These are phyloP conservation scores for Calyptomena viridis DNA, from an alignment of 2,113 vertebrate species.

Conservation along the genomic window DNA sequence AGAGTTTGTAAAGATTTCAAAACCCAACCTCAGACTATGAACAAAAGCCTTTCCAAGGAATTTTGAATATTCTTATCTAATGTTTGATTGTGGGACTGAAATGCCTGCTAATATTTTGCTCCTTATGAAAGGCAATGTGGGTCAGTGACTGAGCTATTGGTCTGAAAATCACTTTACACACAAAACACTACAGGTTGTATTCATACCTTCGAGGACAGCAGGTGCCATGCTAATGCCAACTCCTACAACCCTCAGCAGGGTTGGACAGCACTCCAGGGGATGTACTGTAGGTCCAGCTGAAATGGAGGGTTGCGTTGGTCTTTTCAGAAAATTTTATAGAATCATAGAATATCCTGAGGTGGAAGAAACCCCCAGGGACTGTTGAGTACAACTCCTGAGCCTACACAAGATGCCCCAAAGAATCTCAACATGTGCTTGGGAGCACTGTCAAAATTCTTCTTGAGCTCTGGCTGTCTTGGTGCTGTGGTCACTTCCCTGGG, in stretches of 20 bases:
- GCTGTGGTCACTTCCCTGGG: too few relatives aligned
- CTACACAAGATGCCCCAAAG: too few relatives aligned
- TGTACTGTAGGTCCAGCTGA: neutral
- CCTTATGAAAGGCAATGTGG: neutral
- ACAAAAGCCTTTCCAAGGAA: constrained; percentile 18
- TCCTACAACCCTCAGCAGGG: neutral
- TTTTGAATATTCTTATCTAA: constrained; percentile 41
- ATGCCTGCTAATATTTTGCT: neutral
- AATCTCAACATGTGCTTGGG: neutral
- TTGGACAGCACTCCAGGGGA: rapidly evolving
- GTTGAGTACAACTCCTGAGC: too few relatives aligned
- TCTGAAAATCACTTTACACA: neutral
- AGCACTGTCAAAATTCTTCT: neutral
- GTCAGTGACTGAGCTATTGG: neutral
- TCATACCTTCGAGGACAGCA: neutral
- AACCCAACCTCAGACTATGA: constrained; percentile 33
- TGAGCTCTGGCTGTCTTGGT: neutral
- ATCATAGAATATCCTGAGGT: neutral
- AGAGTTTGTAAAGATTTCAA: constrained; percentile 66
- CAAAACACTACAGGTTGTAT: neutral
- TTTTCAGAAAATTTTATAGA: neutral
- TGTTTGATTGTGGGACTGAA: neutral
- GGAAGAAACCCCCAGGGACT: neutral
- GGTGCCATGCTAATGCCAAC: neutral
- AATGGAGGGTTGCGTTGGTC: rapidly evolving